phyloP scores from a whole-genome alignment of 2,888 invertebrate genomes.

The Apamea crenata region DNA sequence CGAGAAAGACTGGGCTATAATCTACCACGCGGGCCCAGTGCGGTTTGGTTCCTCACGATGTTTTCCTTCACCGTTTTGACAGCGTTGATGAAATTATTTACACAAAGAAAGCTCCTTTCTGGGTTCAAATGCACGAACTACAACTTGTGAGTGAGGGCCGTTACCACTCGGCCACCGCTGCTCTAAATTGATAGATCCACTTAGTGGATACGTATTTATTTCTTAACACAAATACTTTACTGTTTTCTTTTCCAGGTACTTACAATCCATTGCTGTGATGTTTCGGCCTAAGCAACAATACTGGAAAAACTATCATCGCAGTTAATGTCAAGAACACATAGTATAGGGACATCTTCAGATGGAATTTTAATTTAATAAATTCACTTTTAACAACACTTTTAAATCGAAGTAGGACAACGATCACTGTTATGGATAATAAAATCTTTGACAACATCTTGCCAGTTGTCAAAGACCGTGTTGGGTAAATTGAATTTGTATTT shows the following conservation, averaged over 20 bases:
- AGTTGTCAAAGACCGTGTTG: background rate
- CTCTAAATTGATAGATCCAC: background rate
- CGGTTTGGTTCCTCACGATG: too few species aligned
- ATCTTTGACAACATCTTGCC: slow-evolving; percentile 28
- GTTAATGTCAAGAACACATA: slow-evolving; percentile 28
- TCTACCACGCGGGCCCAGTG: too few species aligned
- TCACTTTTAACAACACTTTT: slow-evolving; percentile 27
- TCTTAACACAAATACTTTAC: background rate
- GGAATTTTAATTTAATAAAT: slow-evolving; percentile 29
- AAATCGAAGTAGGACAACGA: slow-evolving; percentile 24
- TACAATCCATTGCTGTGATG: slow-evolving; percentile 45
- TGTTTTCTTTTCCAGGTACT: slow-evolving; percentile 29
- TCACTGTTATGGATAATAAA: slow-evolving; percentile 25
- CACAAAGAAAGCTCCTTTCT: too few species aligned
- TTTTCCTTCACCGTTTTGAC: too few species aligned
- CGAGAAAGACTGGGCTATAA: too few species aligned
- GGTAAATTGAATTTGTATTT: slow-evolving; percentile 10
- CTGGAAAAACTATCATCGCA: slow-evolving; percentile 26
- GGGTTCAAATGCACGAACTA: too few species aligned
- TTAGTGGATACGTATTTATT: background rate
- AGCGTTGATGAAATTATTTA: too few species aligned
- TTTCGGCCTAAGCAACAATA: slow-evolving; percentile 43
- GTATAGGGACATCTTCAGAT: slow-evolving; percentile 33
- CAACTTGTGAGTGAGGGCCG: too few species aligned
- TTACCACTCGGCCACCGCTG: background rate